Evolutionary conservation across 2,888 invertebrate species (phyloP), one percentile per base, ranked within the genome.

Genomic region (Calameuta idolon): DNA sequence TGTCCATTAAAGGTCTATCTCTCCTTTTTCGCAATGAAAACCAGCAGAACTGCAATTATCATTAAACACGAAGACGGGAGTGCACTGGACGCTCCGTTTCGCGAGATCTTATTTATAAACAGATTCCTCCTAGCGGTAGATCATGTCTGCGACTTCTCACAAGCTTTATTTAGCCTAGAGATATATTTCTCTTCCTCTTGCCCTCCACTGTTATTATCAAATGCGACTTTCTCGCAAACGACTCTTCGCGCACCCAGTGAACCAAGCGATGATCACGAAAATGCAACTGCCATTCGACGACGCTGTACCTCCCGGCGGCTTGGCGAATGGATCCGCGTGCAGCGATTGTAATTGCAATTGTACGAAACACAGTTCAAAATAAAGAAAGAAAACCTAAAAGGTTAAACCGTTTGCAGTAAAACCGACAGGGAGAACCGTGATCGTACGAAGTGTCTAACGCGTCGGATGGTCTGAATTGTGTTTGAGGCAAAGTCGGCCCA

Each of bases 91-190:
- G 71, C 12, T 71, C 71, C 71, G 75, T 75, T 80, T 80, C 71
- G 71, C 71, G 71, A 12, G 71, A 34, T 71, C 55, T 74, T 82
- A 83, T 83, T 83, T 82, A 80, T 83, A 83, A 81, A 83, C 81
- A 77, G 79, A 69, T 79, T 73, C 73, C 76, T 83, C 68, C 77
- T 85, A 86, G 78, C 86, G 86, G 83, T 86, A 83, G 83, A 86
- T 86, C 86, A 86, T 86, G 81, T 85, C 85, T 83, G 84, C 83
- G 80, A 77, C 73, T 81, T 77, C 75, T 74, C 34, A 73, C 34
- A 73, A 55, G 55, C 23, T 71, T 71, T 12, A 34, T 71, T 34
- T 33, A 34, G 11, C 23, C 71, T 34, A 23, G 71, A 71, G 71
- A 71, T 33, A 9, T 71, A 71, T 71, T 34, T 71, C 71, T 55